Evolutionary conservation across 2,797 vertebrate species (phyloP), one percentile per base, ranked within the genome.

Genomic region (Sciaenops ocellatus): DNA sequence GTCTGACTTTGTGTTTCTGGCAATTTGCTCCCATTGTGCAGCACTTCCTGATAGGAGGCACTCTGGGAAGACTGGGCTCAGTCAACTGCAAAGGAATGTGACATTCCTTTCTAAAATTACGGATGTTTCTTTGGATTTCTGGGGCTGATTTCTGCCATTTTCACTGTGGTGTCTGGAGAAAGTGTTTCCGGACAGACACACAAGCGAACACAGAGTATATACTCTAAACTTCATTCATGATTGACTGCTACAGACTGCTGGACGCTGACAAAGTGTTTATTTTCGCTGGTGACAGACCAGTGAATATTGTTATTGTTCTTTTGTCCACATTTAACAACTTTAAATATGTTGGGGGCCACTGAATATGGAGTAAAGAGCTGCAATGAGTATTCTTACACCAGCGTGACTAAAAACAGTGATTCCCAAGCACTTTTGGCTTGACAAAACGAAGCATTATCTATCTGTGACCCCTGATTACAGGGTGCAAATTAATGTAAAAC

Each of bases 21-120:
- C 91, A 93, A 91, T 95, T 94, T 94, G 94, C 93, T 93, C 87
- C 95, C 90, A 95, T 95, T 95, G 95, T 95, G 91, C 88, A 72
- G 78, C 83, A 90, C 93, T 96, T 96, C 95, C 95, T 95, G 94
- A 90, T 92, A 87, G 94, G 94, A 94, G 94, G 94, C 77, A 81
- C 93, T 90, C 88, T 89, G 92, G 34, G 87, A 84, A 89, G 92
- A 91, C 92, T 90, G 92, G 89, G 90, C 88, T 94, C 95, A 94
- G 90, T 95, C 94, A 94, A 90, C 94, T 94, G 94, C 91, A 95
- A 94, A 95, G 94, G 95, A 96, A 96, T 95, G 95, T 79, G 76
- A 86, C 92, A 93, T 93, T 91, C 91, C 94, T 89, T 92, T 92
- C 91, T 92, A 89, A 95, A 94, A 94, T 94, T 93, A 93, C 87